Conservation (phyloP, 1,140 invertebrate genomes). For the Paramacrobiotus metropolitanus region DNA sequence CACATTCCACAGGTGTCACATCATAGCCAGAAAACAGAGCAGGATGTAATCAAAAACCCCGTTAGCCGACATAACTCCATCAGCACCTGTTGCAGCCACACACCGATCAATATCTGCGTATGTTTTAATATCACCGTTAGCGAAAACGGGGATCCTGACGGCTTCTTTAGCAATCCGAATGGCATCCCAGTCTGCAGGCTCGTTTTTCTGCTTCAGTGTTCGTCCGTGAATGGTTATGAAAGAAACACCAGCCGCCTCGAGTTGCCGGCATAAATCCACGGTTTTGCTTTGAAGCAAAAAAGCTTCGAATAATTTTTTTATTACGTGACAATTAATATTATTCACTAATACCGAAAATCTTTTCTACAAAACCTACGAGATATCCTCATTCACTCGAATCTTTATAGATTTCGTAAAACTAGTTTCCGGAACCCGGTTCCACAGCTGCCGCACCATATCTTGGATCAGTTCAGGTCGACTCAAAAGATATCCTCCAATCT, state of each 20-base stretch:
- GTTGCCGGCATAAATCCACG: conserved; percentile 43
- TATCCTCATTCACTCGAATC: conserved; percentile 39
- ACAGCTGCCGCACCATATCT: conserved; percentile 49
- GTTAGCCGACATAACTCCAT: conserved; percentile 61
- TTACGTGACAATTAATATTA: background rate
- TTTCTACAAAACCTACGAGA: background rate
- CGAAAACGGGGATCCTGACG: conserved; percentile 53
- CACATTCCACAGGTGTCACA: conserved; percentile 44
- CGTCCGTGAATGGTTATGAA: conserved; percentile 74
- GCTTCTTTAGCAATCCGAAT: conserved; percentile 45
- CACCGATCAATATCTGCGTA: conserved; percentile 41
- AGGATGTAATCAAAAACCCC: conserved; percentile 78
- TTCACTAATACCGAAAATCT: background rate
- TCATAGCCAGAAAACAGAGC: conserved; percentile 47
- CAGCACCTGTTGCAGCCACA: conserved; percentile 38
- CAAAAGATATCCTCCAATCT: background rate
- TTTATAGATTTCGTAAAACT: conserved; percentile 74
- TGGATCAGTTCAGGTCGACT: conserved; percentile 11
- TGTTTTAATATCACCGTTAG: conserved; percentile 63
- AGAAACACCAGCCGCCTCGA: conserved; percentile 58
- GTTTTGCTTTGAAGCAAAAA: conserved; percentile 25
- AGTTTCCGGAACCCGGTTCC: conserved; percentile 36
- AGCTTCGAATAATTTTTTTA: background rate
- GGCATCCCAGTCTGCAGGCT: conserved; percentile 45
- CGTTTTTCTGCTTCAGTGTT: conserved; percentile 42